Base-by-base conservation (phyloP, 2,888 invertebrate species). In the Disparrhopalites patrizii region DNA sequence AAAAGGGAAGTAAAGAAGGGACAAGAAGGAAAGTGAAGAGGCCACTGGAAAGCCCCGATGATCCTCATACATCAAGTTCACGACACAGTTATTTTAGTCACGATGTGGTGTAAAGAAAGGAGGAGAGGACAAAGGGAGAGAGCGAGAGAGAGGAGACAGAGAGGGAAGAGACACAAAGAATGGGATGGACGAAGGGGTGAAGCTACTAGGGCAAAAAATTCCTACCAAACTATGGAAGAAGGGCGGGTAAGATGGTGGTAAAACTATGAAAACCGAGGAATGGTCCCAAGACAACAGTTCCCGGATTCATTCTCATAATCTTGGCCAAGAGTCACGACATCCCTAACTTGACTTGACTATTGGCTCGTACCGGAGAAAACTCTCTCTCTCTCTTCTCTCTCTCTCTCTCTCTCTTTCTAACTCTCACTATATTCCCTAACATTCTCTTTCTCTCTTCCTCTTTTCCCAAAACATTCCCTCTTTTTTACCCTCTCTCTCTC, bases 281-380 rank as follows among this genome's bases (percentile, higher is more conserved):
- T 60, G 47, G 60, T 60, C 60, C 60, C 60, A 28, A 60, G 60
- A 27, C 60, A 47, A 47, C 43, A 30, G 28, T 60, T 60, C 60
- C 60, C 47, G n/a, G 43, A 43, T 43, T 43, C 60, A 60, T 60
- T 60, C 60, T 60, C 60, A 60, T 60, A 60, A 60, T 43, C 60
- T 60, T 60, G 50, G 60, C 60, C 60, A 60, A 60, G 60, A 60
- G 60, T 60, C 60, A 60, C 43, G 58, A 58, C 58, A 58, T 58
- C 36, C 5, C 57, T 40, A 40, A 28, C 36, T 38, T 57, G 40
- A 54, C 54, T 54, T 54, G 54, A 40, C 20, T 57, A 27, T 27
- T 25, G 56, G 30, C 56, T 38, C 38, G 31, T 47, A 20, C 23
- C n/a, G 20, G n/a, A 55, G 28, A 55, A 15, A 55, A 31, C 18